Evolutionary conservation across 2,888 invertebrate genomes (phyloP).

Genomic region (Lasius platythorax): DNA sequence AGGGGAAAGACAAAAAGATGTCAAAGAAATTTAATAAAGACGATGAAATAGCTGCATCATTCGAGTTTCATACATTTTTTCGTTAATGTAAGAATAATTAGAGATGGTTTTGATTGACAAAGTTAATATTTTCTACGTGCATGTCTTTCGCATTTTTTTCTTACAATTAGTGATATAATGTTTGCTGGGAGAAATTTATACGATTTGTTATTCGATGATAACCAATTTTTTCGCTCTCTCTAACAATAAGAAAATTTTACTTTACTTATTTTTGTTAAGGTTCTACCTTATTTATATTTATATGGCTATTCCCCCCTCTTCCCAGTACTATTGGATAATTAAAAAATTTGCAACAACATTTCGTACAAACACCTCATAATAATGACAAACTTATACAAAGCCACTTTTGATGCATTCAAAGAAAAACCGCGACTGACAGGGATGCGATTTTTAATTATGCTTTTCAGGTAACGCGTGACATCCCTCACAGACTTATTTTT

Average conservation of each 20-base stretch:
- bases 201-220: not conserved
- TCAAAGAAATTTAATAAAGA: slow-evolving; percentile 79
- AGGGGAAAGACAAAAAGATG: slow-evolving; percentile 46
- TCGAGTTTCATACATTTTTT: slow-evolving; percentile 68
- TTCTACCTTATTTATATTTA: not conserved
- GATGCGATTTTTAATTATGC: slow-evolving; percentile 60
- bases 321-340: not conserved
- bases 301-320: not conserved
- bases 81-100: slow-evolving; percentile 75
- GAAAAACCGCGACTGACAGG: not conserved
- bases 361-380: not conserved
- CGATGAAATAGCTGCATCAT: slow-evolving; percentile 61
- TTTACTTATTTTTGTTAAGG: not conserved
- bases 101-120: slow-evolving; percentile 38
- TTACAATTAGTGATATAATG: not conserved
- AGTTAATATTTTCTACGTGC: slow-evolving; percentile 53
- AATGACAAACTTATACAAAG: not conserved
- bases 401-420: not conserved
- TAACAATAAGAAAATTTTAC: not conserved
- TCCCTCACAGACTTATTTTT: slow-evolving; percentile 29
- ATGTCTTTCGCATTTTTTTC: slow-evolving; percentile 35
- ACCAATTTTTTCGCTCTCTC: not conserved
- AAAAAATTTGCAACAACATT: not conserved
- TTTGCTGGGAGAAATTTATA: not conserved
- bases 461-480: slow-evolving; percentile 3